Evolutionary conservation across 2,797 vertebrate genomes (phyloP).

Genomic region (Diplodus puntazzo): DNA sequence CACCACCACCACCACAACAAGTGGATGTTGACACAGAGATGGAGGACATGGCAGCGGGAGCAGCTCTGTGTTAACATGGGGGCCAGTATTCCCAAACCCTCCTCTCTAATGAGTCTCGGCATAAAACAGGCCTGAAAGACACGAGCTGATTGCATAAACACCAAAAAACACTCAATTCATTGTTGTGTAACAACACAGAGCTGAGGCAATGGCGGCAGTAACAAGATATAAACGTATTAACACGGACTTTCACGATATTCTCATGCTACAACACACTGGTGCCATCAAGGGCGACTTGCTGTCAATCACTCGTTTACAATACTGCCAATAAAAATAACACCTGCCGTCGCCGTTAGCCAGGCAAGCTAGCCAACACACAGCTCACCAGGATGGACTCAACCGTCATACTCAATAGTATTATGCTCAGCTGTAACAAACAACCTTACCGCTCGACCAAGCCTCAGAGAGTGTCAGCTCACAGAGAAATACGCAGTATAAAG

Average conservation of each 20-base stretch:
- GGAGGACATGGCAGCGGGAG: slow-evolving; percentile 69
- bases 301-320: not conserved
- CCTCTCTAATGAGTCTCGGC: slow-evolving; percentile 35
- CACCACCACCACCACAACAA: slow-evolving; percentile 44
- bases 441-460: not conserved
- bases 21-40: slow-evolving; percentile 55
- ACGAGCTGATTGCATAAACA: slow-evolving; percentile 9
- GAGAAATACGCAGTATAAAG: fast-evolving
- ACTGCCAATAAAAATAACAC: slow-evolving; percentile 8
- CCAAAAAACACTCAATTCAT: not conserved
- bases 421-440: not conserved
- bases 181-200: slow-evolving; percentile 45
- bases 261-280: not conserved
- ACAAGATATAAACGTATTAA: not conserved
- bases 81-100: slow-evolving; percentile 38
- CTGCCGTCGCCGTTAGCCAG: slow-evolving; percentile 50
- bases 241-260: fast-evolving
- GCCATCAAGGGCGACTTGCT: not conserved
- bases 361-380: slow-evolving; percentile 50
- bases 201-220: not conserved
- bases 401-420: not conserved
- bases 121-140: slow-evolving; percentile 41
- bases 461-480: too few species aligned
- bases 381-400: slow-evolving; percentile 7
- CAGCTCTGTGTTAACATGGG: slow-evolving; percentile 58